Evolutionary conservation across 1,140 invertebrate genomes (phyloP).

Genomic region (Callitettix versicolor): DNA sequence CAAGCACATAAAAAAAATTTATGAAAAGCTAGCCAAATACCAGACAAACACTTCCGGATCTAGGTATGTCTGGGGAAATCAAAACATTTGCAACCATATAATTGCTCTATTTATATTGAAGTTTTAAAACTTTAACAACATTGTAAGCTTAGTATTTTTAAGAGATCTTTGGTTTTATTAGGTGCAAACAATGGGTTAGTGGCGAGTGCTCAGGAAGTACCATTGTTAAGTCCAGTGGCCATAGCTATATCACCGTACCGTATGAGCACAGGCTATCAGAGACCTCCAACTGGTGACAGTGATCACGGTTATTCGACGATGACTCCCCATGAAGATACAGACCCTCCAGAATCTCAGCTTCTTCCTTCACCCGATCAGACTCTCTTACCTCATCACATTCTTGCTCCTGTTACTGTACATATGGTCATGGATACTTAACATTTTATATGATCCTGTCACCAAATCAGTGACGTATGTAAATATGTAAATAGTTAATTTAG

Average conservation of each 20-base stretch:
- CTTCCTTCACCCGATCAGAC: constrained; percentile 35
- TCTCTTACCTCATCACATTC: constrained; percentile 47
- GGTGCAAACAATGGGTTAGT: constrained; percentile 3
- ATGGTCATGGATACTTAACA: constrained; percentile 29
- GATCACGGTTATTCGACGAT: constrained; percentile 93
- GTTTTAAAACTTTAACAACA: no score
- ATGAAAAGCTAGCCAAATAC: no score
- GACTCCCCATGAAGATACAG: constrained; percentile 82
- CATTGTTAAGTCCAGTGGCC: background rate
- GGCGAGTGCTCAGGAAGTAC: constrained; percentile 5
- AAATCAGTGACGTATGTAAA: no score
- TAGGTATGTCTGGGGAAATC: no score
- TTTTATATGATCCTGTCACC: no score
- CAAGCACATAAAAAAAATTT: no score
- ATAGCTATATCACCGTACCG: constrained; percentile 71
- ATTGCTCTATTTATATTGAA: no score
- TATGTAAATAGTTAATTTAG: no score
- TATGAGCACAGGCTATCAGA: constrained; percentile 66
- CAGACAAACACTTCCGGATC: no score
- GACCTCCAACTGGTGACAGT: constrained; percentile 71
- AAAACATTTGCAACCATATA: no score
- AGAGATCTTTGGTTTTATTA: no score
- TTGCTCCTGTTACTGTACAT: constrained; percentile 82
- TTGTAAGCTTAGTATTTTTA: no score
- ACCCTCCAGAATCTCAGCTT: constrained; percentile 61